Conservation (phyloP, 1,140 invertebrate species). For the Littorina saxatilis region DNA sequence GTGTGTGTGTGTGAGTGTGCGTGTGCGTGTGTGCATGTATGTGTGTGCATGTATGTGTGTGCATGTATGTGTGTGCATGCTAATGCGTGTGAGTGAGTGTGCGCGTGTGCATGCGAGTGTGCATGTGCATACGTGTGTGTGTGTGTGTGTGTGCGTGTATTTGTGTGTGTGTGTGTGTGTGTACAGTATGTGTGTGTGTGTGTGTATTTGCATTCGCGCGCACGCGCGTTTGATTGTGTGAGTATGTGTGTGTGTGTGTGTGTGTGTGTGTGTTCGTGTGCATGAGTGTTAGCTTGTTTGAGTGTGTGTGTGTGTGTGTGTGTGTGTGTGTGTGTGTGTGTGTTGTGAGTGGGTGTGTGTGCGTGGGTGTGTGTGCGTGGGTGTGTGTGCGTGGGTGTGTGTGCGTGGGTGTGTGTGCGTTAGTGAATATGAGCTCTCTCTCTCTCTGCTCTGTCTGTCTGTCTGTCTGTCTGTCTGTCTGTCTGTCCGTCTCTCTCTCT, state of each 20-base stretch:
- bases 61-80: background rate
- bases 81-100: background rate
- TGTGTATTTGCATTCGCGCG: too few species aligned
- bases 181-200: too few species aligned
- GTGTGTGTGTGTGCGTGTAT: background rate
- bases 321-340: background rate
- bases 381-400: too few species aligned
- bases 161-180: constrained; percentile 1
- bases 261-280: too few species aligned
- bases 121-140: background rate
- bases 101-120: background rate
- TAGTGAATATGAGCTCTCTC: too few species aligned
- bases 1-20: background rate
- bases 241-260: too few species aligned
- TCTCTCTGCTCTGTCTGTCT: background rate
- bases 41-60: background rate
- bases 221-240: too few species aligned
- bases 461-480: background rate
- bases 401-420: too few species aligned
- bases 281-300: too few species aligned
- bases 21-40: background rate
- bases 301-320: background rate
- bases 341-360: too few species aligned
- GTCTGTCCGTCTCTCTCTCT: too few species aligned
- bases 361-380: too few species aligned